phyloP scores from a whole-genome alignment of 2,113 vertebrate species.

The Aegotheles bennettii region DNA sequence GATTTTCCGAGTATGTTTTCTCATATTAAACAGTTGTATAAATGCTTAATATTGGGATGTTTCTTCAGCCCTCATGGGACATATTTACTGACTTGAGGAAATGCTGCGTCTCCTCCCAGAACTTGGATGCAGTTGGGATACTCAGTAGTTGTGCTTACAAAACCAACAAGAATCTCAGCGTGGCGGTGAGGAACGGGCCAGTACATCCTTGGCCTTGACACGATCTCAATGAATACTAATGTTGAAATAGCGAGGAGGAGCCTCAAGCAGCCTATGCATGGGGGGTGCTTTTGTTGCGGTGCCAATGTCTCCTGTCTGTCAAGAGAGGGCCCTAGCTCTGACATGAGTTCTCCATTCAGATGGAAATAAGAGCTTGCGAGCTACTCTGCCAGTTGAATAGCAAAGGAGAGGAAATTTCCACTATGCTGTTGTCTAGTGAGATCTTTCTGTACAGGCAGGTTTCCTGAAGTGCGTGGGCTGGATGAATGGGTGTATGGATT shows the following conservation, averaged over 20 bases:
- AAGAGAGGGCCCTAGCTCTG: conserved; percentile 36
- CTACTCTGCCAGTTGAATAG: conserved; percentile 40
- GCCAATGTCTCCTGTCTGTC: conserved; percentile 1
- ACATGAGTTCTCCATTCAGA: conserved; percentile 64
- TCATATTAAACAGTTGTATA: background rate
- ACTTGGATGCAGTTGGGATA: conserved; percentile 1
- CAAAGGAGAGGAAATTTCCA: conserved; percentile 79
- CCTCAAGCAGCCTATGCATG: background rate
- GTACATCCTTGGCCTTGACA: conserved; percentile 44
- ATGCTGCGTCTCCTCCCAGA: background rate
- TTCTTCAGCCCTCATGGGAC: conserved; percentile 24
- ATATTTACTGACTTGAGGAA: conserved; percentile 34
- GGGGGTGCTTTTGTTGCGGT: conserved; percentile 8
- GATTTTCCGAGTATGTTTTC: conserved; percentile 28
- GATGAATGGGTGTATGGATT: background rate
- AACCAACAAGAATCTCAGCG: conserved; percentile 47
- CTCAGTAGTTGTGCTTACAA: conserved; percentile 24
- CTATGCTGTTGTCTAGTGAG: conserved; percentile 58
- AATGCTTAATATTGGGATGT: conserved; percentile 22
- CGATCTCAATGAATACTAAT: conserved; percentile 3
- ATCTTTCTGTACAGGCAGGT: conserved; percentile 47
- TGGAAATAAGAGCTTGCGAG: conserved; percentile 67
- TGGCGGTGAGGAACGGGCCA: background rate
- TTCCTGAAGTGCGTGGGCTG: conserved; percentile 33
- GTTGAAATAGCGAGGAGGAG: conserved; percentile 20